phyloP scores from a whole-genome alignment of 2,888 invertebrate genomes.

The Venustoraphidia nigricollis region DNA sequence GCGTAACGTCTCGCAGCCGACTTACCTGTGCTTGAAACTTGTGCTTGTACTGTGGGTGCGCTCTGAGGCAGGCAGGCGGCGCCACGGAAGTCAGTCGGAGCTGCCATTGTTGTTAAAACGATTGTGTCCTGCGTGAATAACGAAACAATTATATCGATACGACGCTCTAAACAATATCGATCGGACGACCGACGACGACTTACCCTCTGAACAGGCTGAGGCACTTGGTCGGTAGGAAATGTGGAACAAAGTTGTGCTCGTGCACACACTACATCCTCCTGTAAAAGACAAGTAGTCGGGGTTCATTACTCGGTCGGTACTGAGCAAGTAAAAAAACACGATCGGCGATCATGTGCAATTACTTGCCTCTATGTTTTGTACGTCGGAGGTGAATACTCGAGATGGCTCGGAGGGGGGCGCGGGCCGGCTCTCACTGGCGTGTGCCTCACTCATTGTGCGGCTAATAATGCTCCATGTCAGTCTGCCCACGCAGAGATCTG shows the following conservation, averaged over 20 bases:
- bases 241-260: slow-evolving; percentile 15
- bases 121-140: slow-evolving; percentile 11
- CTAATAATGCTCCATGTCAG: slow-evolving; percentile 33
- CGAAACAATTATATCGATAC: not conserved
- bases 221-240: slow-evolving; percentile 35
- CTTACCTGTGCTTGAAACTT: slow-evolving; percentile 11
- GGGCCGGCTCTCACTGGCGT: slow-evolving; percentile 12
- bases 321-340: not conserved
- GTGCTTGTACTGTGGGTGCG: slow-evolving; percentile 22
- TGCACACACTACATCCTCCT: slow-evolving; percentile 11
- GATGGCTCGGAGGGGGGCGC: slow-evolving; percentile 25
- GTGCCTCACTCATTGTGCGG: slow-evolving; percentile 15
- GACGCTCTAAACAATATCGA: not conserved
- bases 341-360: too few relatives aligned
- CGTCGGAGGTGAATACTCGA: slow-evolving; percentile 10
- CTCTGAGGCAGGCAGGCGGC: slow-evolving; percentile 14
- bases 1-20: not conserved
- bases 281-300: not conserved
- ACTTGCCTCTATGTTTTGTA: slow-evolving; percentile 12
- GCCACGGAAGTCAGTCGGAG: slow-evolving; percentile 21
- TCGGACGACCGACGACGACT: not conserved
- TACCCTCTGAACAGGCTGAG: slow-evolving; percentile 31
- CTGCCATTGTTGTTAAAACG: slow-evolving; percentile 13
- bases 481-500: slow-evolving; percentile 34
- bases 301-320: too few relatives aligned